Base-by-base conservation (phyloP, 1,140 invertebrate genomes). In the Arion vulgaris region DNA sequence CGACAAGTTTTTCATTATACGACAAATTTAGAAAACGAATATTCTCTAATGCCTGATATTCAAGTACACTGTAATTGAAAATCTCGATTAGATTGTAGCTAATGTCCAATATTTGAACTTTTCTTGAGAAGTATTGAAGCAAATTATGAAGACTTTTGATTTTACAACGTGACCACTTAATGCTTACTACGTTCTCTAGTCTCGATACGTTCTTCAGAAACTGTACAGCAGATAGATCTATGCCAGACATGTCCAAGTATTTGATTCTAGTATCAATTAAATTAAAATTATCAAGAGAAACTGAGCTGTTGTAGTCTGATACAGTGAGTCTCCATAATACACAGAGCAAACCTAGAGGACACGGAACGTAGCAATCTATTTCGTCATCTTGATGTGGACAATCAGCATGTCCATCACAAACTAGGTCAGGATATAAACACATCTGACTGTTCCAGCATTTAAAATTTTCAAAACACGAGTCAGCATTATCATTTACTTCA, bases 381-480 rank as follows among this genome's bases (percentile, higher is more conserved):
- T 76, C 73, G 39, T 76, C 73, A n/a, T 41, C 38, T 51, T 39
- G 4, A 26, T 76, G 17, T 41, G 73, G 73, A 41, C 73, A 76
- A 34, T 76, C 39, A n/a, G 73, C 2, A 51, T 28, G 7, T 5
- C 73, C 73, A 41, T 76, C 39, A 51, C 73, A 76, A 4, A 76
- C 38, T 17, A 32, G 73, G 45, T 51, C 45, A 19, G 73, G 73
- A 41, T 76, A 41, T 17, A 76, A 41, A 28, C 38, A 51, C 1
- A 76, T 11, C 13, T 41, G 5, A 41, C 45, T 76, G 39, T n/a
- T 15, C 34, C 45, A 41, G 73, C 73, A 76, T 4, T 4, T 11
- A 28, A 76, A 76, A 39, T 76, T 38, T 28, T n/a, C 73, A 23
- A 17, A 23, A 38, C 32, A 66, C 7, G 26, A n/a, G 7, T 23